Evolutionary conservation across 2,888 invertebrate genomes (phyloP).

Genomic region (Lobophora halterata): DNA sequence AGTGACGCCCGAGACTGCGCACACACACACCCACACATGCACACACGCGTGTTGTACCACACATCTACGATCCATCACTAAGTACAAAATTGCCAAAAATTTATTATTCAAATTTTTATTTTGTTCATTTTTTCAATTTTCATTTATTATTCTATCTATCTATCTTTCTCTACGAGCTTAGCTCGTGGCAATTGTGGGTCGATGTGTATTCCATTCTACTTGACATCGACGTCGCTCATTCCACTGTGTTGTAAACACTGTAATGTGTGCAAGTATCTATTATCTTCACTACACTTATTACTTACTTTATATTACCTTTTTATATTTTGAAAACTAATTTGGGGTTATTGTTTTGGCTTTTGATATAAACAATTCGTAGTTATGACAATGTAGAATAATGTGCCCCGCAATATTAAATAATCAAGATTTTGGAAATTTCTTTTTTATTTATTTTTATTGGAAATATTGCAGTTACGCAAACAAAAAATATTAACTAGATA

Average conservation of each 20-base stretch:
- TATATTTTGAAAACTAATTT: slow-evolving; percentile 23
- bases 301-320: slow-evolving; percentile 32
- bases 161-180: slow-evolving; percentile 41
- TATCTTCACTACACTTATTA: slow-evolving; percentile 32
- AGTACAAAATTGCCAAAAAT: slow-evolving; percentile 81
- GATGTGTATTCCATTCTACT: slow-evolving; percentile 46
- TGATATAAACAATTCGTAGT: slow-evolving; percentile 28
- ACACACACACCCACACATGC: slow-evolving; percentile 37
- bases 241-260: slow-evolving; percentile 51
- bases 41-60: slow-evolving; percentile 40
- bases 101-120: slow-evolving; percentile 44
- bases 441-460: slow-evolving; percentile 13
- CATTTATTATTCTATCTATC: slow-evolving; percentile 38
- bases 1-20: slow-evolving; percentile 18
- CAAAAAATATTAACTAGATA: slow-evolving; percentile 48
- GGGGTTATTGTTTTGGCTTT: slow-evolving; percentile 35
- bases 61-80: slow-evolving; percentile 65
- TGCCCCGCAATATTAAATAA: slow-evolving; percentile 29
- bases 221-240: slow-evolving; percentile 43
- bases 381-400: slow-evolving; percentile 28
- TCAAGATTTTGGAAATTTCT: slow-evolving; percentile 31
- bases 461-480: slow-evolving; percentile 19
- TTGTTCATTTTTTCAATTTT: slow-evolving; percentile 40
- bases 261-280: slow-evolving; percentile 44
- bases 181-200: slow-evolving; percentile 50